Conservation (phyloP, 1,140 invertebrate species). For the Camponotus floridanus region DNA sequence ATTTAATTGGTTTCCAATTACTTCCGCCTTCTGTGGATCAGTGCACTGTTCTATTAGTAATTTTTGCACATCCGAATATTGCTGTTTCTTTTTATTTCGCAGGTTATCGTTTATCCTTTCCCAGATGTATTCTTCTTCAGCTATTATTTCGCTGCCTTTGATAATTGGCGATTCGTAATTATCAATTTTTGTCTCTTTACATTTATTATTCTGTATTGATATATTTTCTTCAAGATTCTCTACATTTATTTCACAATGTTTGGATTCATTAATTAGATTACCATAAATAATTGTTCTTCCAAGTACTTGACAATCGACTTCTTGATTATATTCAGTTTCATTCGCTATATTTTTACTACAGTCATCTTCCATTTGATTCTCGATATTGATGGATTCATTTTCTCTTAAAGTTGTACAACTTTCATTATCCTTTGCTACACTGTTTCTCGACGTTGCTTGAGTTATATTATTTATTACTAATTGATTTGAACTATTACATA, state of each 20-base stretch:
- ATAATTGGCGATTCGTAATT: conserved; percentile 20
- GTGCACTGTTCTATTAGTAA: not conserved
- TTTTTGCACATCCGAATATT: not conserved
- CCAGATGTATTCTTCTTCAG: not conserved
- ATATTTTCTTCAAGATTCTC: conserved; percentile 1
- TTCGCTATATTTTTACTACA: not conserved
- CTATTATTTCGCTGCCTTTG: not conserved
- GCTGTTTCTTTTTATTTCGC: not conserved
- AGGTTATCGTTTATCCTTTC: not conserved
- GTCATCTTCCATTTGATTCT: not conserved
- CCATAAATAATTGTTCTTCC: conserved; percentile 6
- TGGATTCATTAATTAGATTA: conserved; percentile 18
- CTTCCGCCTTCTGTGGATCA: not conserved
- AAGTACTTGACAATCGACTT: not conserved
- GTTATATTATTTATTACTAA: not conserved
- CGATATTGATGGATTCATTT: not conserved
- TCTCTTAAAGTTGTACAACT: not conserved
- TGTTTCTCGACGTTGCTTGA: not conserved
- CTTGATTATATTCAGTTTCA: conserved; percentile 1
- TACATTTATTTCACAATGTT: not conserved
- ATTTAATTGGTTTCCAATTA: not conserved
- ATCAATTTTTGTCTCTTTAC: not conserved
- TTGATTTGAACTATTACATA: not conserved
- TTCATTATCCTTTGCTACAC: not conserved
- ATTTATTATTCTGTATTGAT: not conserved